Evolutionary conservation across 2,113 vertebrate genomes (phyloP), one percentile per base, ranked within the genome.

Genomic region (Cariama cristata): DNA sequence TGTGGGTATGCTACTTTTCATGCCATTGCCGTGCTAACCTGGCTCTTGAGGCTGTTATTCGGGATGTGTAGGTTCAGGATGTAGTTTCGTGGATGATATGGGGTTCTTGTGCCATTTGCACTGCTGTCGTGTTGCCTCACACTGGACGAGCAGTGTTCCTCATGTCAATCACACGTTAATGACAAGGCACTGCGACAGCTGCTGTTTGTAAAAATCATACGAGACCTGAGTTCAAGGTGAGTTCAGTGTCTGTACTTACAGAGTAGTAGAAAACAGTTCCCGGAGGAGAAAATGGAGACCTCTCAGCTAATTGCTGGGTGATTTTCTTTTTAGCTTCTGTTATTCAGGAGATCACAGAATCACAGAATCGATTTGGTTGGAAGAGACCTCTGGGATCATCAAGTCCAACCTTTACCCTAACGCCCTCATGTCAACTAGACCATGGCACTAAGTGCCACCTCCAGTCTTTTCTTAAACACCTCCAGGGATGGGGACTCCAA

Each of bases 111-210:
- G 4, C 24, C 6, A 0, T 55, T 83, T 44, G 58, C 56, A 8
- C 18, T 69, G 71, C 45, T 45, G 15, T 62, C 9, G 1, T 13
- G 6, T 38, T 75, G 26, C n/a, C 20, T 83, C 8, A 18, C 0
- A 0, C 26, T n/a, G 50, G 42, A 47, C 6, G 7, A 86, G n/a
- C 72, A 45, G 35, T 26, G 10, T 79, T 92, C 71, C 67, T 79
- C 28, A 1, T 23, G 75, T 74, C 82, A 64, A 1, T 38, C 58
- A 14, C 21, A 17, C 10, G 14, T 49, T 53, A 58, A 60, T 60
- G 58, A 60, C 0, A 0, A 60, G 62, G 6, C 66, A 40, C 19
- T 33, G 35, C 0, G 3, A 50, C 15, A 45, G 35, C 49, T 84
- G 47, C 32, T 62, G 35, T 45, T 73, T 56, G 19, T 45, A 49